Evolutionary conservation across 2,797 vertebrate genomes (phyloP).

Genomic region (Enoplosus armatus): DNA sequence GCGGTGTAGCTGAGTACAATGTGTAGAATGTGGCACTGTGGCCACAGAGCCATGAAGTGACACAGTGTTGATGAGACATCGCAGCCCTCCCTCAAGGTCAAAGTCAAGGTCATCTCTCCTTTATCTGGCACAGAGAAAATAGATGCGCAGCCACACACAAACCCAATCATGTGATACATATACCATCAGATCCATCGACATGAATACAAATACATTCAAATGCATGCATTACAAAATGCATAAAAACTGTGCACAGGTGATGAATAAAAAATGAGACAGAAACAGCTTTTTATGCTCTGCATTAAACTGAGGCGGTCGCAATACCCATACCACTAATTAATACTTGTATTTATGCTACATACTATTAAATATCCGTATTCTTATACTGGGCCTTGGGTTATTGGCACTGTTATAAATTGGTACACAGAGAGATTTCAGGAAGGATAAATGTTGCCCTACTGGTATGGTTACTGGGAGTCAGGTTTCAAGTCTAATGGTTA

Average conservation of each 20-base stretch:
- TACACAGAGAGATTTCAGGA: not conserved
- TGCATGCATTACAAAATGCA: constrained; percentile 13
- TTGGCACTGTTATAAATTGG: constrained; percentile 1
- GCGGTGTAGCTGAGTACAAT: not conserved
- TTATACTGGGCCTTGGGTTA: not conserved
- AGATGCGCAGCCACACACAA: constrained; percentile 3
- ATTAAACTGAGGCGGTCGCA: not conserved
- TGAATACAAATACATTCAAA: constrained; percentile 33
- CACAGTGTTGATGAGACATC: not conserved
- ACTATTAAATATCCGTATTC: constrained; percentile 9
- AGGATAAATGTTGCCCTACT: constrained; percentile 3
- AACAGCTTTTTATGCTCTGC: not conserved
- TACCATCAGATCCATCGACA: constrained; percentile 9
- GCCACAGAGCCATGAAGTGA: not conserved
- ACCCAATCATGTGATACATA: constrained; percentile 7
- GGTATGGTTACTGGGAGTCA: not conserved
- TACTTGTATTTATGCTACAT: not conserved
- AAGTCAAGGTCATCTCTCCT: constrained; percentile 12
- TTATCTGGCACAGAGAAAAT: constrained; percentile 8
- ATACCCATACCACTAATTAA: not conserved
- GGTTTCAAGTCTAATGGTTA: not conserved
- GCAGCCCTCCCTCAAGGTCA: not conserved
- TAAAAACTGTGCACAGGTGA: not conserved
- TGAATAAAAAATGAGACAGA: constrained; percentile 10
- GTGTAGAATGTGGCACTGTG: no score